Percentiles rank a stretch among this genome's conserved stretches.
Conservation (phyloP, 2,113 vertebrate genomes). For the Neogale vison region DNA sequence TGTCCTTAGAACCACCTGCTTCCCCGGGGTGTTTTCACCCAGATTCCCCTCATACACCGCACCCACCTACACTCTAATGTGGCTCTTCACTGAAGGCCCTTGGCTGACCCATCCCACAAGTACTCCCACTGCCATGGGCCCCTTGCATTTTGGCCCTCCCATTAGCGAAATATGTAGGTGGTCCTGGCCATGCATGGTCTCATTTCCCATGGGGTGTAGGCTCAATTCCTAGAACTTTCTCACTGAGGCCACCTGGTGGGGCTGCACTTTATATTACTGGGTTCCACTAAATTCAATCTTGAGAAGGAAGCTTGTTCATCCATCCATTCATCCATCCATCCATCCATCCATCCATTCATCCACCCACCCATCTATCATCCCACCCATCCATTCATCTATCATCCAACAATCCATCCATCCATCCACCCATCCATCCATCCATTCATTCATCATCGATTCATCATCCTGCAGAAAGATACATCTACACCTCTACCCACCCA, state of each 20-base stretch:
- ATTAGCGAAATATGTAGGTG: neutral
- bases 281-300: neutral
- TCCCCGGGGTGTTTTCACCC: neutral
- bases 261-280: neutral
- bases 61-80: neutral
- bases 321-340: neutral
- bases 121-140: neutral
- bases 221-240: neutral
- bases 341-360: no score
- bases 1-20: neutral
- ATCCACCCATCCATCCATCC: no score
- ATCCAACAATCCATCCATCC: no score
- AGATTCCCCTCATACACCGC: neutral
- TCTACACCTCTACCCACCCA: no score
- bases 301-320: neutral
- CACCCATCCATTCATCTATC: neutral
- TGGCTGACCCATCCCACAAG: neutral
- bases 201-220: neutral
- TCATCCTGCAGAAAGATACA: neutral
- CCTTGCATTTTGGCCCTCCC: neutral
- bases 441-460: neutral
- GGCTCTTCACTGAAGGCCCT: neutral
- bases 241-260: neutral
- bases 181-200: neutral
- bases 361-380: no score